Conservation (phyloP, 2,113 vertebrate species). For the Apus apus region DNA sequence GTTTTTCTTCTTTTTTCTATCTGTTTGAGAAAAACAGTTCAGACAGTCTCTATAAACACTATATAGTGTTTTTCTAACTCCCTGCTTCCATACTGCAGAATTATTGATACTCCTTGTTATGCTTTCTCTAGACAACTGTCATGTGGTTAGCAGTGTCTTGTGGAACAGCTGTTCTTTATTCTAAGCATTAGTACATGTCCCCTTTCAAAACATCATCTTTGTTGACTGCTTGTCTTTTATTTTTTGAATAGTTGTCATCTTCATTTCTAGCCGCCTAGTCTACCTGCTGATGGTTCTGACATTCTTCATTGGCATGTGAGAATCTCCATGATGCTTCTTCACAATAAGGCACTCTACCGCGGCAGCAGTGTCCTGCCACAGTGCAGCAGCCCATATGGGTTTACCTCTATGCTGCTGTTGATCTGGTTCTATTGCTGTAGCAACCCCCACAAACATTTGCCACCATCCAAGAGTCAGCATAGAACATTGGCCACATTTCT, state of each 20-base stretch:
- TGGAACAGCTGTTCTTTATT: background rate
- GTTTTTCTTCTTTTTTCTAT: background rate
- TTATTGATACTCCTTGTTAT: background rate
- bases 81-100: background rate
- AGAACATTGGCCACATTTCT: background rate
- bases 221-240: background rate
- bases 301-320: background rate
- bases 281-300: background rate
- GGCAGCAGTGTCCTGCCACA: background rate
- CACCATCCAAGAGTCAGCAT: background rate
- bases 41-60: background rate
- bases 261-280: background rate
- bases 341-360: background rate
- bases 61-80: background rate
- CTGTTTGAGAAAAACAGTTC: background rate
- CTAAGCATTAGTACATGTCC: background rate
- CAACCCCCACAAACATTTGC: background rate
- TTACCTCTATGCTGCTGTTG: background rate
- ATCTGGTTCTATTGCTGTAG: background rate
- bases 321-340: background rate
- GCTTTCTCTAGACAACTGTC: background rate
- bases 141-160: background rate
- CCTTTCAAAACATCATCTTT: background rate
- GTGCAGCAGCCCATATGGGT: background rate
- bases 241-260: background rate